Evolutionary conservation across 1,140 invertebrate genomes (phyloP), one percentile per base, ranked within the genome.

Genomic region (Cotesia glomerata): DNA sequence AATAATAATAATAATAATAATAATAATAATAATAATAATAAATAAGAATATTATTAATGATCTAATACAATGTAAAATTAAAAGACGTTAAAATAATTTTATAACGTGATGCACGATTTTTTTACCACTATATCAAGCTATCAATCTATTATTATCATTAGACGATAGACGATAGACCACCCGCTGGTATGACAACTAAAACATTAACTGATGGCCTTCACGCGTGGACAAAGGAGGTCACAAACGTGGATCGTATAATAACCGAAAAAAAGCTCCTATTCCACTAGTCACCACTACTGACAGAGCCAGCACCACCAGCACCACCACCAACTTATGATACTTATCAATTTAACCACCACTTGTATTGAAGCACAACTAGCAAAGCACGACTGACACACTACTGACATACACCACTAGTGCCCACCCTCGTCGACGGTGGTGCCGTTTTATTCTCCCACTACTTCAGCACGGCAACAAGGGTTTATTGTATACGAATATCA

Each of bases 331-430:
- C 39, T 9, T 59, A 9, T n/a, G 34, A 8, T 34, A 82, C 83
- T 68, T 69, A 75, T 35, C 68, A 75, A 64, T 84, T 77, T 58
- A 64, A 56, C 66, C 73, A 11, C 64, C 72, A 45, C 39, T 45
- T 45, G 7, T 45, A 7, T 45, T 45, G 5, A 45, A 45, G 39
- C 39, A 45, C 39, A 9, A 45, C 7, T 45, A 45, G 39, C 39
- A 45, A 45, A 45, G 39, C 39, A 45, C 39, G 39, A 45, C 39
- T 45, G 39, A 45, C 39, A 45, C 39, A 45, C 39, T 45, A 11
- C 39, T 45, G 39, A 45, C 39, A 45, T 45, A 45, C 39, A 45
- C 39, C 39, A 45, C 39, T 45, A 11, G 11, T 11, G 39, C 58
- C 18, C 59, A 54, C 56, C 39, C 32, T 58, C 56, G 32, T 39